These are phyloP conservation scores for Drosophila tanythrix DNA, from an alignment of 2,888 invertebrate genomes.

Conservation along the genomic window DNA sequence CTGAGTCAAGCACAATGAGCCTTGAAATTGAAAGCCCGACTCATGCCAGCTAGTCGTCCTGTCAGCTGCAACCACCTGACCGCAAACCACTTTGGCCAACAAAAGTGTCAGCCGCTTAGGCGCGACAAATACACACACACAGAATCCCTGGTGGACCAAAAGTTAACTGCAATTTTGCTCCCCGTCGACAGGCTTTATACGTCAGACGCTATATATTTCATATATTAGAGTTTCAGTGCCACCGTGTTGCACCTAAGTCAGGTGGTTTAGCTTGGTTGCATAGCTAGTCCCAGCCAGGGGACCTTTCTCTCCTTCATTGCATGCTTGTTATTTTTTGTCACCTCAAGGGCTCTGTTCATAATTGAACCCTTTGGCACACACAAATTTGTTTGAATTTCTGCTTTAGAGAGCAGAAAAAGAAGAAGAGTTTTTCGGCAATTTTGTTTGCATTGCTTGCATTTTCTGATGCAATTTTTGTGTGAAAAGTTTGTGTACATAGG, in stretches of 20 bases:
- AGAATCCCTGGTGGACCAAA: slow-evolving; percentile 22
- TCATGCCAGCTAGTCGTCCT: neutral
- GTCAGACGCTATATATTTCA: slow-evolving; percentile 25
- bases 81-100: slow-evolving; percentile 44
- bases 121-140: slow-evolving; percentile 36
- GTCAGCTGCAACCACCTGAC: slow-evolving; percentile 16
- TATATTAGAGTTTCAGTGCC: slow-evolving; percentile 31
- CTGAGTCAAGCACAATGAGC: slow-evolving; percentile 66
- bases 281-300: slow-evolving; percentile 23
- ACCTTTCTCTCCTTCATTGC: slow-evolving; percentile 24
- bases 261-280: slow-evolving; percentile 36
- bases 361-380: slow-evolving; percentile 68
- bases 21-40: slow-evolving; percentile 62
- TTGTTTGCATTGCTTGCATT: slow-evolving; percentile 32
- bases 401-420: slow-evolving; percentile 40
- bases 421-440: slow-evolving; percentile 22
- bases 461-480: slow-evolving; percentile 9
- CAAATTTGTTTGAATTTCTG: slow-evolving; percentile 68
- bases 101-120: slow-evolving; percentile 55
- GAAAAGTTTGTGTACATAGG: slow-evolving; percentile 7
- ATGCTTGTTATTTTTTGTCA: slow-evolving; percentile 27
- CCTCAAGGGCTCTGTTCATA: slow-evolving; percentile 57
- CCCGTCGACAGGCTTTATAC: slow-evolving; percentile 42
- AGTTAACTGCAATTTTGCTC: slow-evolving; percentile 47
- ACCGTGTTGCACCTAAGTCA: slow-evolving; percentile 10